Evolutionary conservation across 2,888 invertebrate species (phyloP), one percentile per base, ranked within the genome.

Genomic region (Timandra comae): DNA sequence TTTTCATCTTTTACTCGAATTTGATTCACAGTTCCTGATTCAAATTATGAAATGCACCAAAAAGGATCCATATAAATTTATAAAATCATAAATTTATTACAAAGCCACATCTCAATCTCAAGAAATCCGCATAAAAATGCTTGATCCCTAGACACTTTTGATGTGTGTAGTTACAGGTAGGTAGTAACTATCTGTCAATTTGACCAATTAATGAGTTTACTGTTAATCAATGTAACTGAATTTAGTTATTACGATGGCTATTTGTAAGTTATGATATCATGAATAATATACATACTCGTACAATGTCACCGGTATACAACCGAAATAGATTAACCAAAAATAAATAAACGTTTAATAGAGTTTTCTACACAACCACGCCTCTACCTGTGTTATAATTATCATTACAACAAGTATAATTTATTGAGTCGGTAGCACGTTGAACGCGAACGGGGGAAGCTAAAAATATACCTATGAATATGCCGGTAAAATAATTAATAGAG

Each of bases 291-390:
- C n/a, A n/a, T n/a, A n/a, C n/a, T n/a, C n/a, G n/a, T n/a, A 40
- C 40, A 40, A 45, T 37, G 34, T 43, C 30, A 35, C 33, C 23
- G 43, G 33, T 24, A 29, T 32, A 22, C 29, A 35, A 22, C 39
- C 21, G 19, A 38, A 46, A 49, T 37, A 42, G 48, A 49, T 40
- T 36, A 36, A 38, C 35, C 19, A 23, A 43, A n/a, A 46, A 44
- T 46, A 49, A 49, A 61, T 51, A 52, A 45, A 43, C 30, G 30
- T 43, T 43, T 42, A 38, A 56, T 49, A 44, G 40, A 46, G 38
- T 40, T 52, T 46, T 36, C 45, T 43, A 43, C 41, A 23, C 39
- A 41, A 41, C 50, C 54, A 58, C 57, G 51, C 59, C 59, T 56
- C 47, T 45, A 16, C 16, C 16, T 6, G 16, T 6, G 45, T 45